Evolutionary conservation across 2,797 vertebrate species (phyloP).

Genomic region (Orestias chungarensis): DNA sequence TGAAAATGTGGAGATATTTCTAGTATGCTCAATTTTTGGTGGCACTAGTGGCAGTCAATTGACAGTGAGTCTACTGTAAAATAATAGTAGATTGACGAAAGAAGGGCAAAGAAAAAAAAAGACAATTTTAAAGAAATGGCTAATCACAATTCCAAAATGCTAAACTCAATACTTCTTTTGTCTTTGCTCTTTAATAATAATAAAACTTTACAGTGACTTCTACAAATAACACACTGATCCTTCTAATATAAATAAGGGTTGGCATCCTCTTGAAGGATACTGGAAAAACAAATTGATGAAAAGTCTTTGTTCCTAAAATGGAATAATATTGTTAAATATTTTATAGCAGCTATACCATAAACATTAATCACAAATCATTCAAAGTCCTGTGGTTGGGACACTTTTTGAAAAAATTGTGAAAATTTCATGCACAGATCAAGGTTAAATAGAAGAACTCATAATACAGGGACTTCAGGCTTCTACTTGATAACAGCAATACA

Average conservation of each 20-base stretch:
- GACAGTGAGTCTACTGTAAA: too few relatives aligned
- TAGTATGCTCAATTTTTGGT: too few relatives aligned
- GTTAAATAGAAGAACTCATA: slow-evolving; percentile 45
- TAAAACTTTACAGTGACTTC: too few relatives aligned
- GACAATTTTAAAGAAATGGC: too few relatives aligned
- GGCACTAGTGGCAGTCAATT: too few relatives aligned
- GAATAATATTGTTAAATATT: not conserved
- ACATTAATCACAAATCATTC: not conserved
- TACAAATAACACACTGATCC: not conserved
- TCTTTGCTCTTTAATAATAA: too few relatives aligned
- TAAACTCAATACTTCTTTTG: too few relatives aligned
- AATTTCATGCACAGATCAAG: slow-evolving; percentile 20
- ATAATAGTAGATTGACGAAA: too few relatives aligned
- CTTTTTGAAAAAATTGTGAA: slow-evolving; percentile 10
- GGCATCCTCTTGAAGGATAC: not conserved
- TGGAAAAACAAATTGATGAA: not conserved
- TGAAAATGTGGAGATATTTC: too few relatives aligned
- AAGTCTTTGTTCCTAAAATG: not conserved
- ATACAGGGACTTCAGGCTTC: slow-evolving; percentile 7
- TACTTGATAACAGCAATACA: slow-evolving; percentile 8
- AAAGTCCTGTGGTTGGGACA: too few relatives aligned
- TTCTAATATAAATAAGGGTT: not conserved
- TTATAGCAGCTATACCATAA: not conserved
- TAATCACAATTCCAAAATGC: too few relatives aligned
- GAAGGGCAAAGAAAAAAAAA: too few relatives aligned